Conservation (phyloP, 2,888 invertebrate genomes). For the Nymphalis urticae region DNA sequence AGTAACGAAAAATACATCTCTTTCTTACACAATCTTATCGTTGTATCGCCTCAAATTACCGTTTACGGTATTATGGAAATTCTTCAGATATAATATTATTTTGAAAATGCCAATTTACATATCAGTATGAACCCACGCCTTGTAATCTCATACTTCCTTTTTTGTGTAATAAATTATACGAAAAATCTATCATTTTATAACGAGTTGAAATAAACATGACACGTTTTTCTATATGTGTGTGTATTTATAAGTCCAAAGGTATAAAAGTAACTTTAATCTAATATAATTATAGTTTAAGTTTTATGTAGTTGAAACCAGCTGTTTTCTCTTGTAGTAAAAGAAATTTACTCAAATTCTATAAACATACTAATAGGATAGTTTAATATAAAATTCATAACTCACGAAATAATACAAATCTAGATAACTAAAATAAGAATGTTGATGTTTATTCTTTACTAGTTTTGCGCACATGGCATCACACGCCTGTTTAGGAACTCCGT, state of each 20-base stretch:
- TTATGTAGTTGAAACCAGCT: no score
- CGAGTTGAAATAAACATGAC: conserved; percentile 15
- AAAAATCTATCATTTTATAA: conserved; percentile 34
- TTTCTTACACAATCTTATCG: conserved; percentile 38
- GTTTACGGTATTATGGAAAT: conserved; percentile 39
- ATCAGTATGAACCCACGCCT: conserved; percentile 36
- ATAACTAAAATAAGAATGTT: no score
- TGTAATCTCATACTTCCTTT: conserved; percentile 32
- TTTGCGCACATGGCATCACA: no score
- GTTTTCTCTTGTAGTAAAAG: no score
- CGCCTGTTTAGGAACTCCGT: no score
- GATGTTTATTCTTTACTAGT: no score
- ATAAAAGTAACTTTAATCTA: neutral
- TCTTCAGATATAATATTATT: conserved; percentile 35
- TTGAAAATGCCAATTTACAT: conserved; percentile 39
- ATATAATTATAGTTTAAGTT: no score
- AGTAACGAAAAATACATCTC: conserved; percentile 28
- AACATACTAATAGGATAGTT: no score
- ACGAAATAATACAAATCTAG: no score
- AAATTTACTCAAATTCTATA: no score
- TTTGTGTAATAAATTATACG: conserved; percentile 36
- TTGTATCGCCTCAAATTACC: conserved; percentile 37
- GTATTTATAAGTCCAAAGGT: conserved; percentile 2
- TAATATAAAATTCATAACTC: no score
- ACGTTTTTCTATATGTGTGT: neutral